Percentiles rank a stretch among this genome's conserved stretches.
phyloP scores from a whole-genome alignment of 2,797 vertebrate genomes.

The Labroides dimidiatus region DNA sequence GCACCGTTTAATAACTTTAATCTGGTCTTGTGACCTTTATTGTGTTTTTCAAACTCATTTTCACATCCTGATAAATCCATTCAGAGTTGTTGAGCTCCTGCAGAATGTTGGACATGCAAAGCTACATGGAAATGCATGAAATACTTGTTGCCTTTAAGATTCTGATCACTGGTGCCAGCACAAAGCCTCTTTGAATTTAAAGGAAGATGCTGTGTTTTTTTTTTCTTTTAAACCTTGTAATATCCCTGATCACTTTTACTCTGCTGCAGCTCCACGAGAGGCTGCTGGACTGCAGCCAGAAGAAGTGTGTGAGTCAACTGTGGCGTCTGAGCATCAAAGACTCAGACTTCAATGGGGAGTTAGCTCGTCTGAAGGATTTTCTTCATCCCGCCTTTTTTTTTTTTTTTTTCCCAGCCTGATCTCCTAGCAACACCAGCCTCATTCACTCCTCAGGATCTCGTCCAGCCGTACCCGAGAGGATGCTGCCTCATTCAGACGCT shows the following conservation, averaged over 20 bases:
- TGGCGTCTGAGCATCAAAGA: constrained; percentile 24
- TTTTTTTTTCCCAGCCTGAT: constrained; percentile 37
- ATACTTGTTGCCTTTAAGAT: neutral
- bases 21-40: too few relatives aligned
- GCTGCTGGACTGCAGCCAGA: neutral
- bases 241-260: neutral
- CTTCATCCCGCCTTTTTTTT: constrained; percentile 35
- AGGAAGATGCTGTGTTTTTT: neutral
- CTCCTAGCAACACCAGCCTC: constrained; percentile 65
- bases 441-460: constrained; percentile 10
- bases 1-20: too few relatives aligned
- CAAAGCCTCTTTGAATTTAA: neutral
- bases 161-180: neutral
- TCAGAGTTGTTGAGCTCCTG: too few relatives aligned
- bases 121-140: too few relatives aligned
- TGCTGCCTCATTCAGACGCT: constrained; percentile 14
- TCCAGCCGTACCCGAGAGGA: constrained; percentile 26
- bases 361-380: constrained; percentile 23
- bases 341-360: constrained; percentile 20
- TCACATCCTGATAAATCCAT: too few relatives aligned
- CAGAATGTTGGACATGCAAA: too few relatives aligned
- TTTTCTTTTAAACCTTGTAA: neutral
- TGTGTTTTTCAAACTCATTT: too few relatives aligned
- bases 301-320: neutral
- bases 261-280: neutral